phyloP scores from a whole-genome alignment of 2,888 invertebrate genomes.

The Thereva nobilitata region DNA sequence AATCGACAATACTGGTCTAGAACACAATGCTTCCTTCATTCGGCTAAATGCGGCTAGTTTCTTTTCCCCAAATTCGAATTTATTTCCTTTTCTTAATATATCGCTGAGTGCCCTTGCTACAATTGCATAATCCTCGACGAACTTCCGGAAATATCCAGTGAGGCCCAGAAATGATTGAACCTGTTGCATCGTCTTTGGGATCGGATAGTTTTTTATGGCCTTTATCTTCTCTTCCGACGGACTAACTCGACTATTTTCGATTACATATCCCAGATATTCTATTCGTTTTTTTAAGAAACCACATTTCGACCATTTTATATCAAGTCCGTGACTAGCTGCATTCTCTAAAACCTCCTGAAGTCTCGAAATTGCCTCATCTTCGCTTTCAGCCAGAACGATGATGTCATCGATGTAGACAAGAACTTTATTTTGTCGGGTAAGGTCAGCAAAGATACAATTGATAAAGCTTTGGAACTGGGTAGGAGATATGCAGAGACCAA shows the following conservation, averaged over 20 bases:
- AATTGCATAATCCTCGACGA: not conserved
- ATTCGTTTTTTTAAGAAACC: not conserved
- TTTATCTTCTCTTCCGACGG: not conserved
- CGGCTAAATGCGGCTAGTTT: too few relatives aligned
- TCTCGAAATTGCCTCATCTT: not conserved
- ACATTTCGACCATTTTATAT: not conserved
- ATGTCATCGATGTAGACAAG: not conserved
- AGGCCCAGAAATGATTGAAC: not conserved
- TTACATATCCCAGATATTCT: not conserved
- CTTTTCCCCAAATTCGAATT: too few relatives aligned
- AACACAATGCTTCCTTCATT: too few relatives aligned
- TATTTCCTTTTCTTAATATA: too few relatives aligned
- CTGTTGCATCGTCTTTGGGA: too few relatives aligned
- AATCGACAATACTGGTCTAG: too few relatives aligned
- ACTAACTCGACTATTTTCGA: not conserved
- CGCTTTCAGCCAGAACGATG: not conserved
- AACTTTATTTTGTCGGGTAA: not conserved
- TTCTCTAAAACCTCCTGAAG: not conserved
- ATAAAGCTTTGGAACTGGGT: not conserved
- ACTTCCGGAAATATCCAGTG: not conserved
- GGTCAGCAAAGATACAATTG: not conserved
- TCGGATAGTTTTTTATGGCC: not conserved
- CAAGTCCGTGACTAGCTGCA: not conserved
- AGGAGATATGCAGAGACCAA: slow-evolving; percentile 3
- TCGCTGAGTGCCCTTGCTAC: slow-evolving; percentile 1